phyloP scores from a whole-genome alignment of 1,140 invertebrate species.

The Rhynchophorus ferrugineus region DNA sequence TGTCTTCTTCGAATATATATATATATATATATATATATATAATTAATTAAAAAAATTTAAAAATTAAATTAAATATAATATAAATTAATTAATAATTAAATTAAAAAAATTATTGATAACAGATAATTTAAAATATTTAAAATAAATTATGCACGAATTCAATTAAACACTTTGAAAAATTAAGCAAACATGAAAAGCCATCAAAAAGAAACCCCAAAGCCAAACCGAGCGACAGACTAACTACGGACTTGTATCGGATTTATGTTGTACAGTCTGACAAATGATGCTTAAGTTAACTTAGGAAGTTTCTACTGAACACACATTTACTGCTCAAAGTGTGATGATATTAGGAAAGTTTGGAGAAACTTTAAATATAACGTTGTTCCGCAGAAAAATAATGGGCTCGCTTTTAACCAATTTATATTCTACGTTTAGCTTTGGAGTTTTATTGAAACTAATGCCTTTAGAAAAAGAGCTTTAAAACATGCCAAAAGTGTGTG shows the following conservation, averaged over 20 bases:
- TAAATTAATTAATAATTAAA: too few relatives aligned
- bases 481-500: too few relatives aligned
- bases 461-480: too few relatives aligned
- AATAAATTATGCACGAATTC: too few relatives aligned
- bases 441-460: slow-evolving; percentile 19
- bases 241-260: slow-evolving; percentile 28
- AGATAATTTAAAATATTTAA: too few relatives aligned
- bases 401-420: slow-evolving; percentile 17
- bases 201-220: neutral
- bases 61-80: too few relatives aligned
- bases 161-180: too few relatives aligned
- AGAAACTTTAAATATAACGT: slow-evolving; percentile 24
- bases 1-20: too few relatives aligned
- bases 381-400: slow-evolving; percentile 20
- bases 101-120: too few relatives aligned
- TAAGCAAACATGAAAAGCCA: too few relatives aligned
- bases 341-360: slow-evolving; percentile 30
- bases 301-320: slow-evolving; percentile 27
- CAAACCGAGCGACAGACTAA: slow-evolving; percentile 5
- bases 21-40: too few relatives aligned
- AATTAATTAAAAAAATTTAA: too few relatives aligned
- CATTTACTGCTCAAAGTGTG: slow-evolving; percentile 30
- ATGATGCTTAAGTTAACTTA: slow-evolving; percentile 31
- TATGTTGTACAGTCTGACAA: slow-evolving; percentile 32
- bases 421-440: slow-evolving; percentile 6